These are phyloP conservation scores for Lutjanus erythropterus DNA, from an alignment of 2,113 vertebrate species.

Conservation along the genomic window DNA sequence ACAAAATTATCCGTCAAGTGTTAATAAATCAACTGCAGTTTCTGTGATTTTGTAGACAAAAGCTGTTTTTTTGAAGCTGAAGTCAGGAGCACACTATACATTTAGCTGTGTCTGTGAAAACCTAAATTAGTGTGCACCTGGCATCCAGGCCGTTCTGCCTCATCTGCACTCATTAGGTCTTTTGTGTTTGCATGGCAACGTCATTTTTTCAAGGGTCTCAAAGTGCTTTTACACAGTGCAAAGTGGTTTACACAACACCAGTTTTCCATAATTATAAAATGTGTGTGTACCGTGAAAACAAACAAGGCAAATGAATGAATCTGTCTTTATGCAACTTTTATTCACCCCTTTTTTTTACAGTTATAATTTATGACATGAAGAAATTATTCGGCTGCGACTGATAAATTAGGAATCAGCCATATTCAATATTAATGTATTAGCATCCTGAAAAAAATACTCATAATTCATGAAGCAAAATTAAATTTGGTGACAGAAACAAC, in stretches of 20 bases:
- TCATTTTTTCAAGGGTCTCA: slow-evolving; percentile 7
- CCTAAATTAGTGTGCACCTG: slow-evolving; percentile 44
- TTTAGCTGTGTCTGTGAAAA: background rate
- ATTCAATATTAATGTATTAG: background rate
- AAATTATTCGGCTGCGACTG: background rate
- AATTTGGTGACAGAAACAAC: slow-evolving; percentile 3
- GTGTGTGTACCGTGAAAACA: slow-evolving; percentile 27
- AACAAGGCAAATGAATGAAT: background rate
- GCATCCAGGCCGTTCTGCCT: slow-evolving; percentile 9
- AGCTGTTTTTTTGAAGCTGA: slow-evolving; percentile 7
- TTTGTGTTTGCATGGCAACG: slow-evolving; percentile 16
- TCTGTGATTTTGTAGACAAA: background rate
- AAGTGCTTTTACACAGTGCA: slow-evolving; percentile 1
- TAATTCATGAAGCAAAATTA: background rate
- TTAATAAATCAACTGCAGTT: background rate
- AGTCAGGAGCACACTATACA: background rate
- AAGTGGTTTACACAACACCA: slow-evolving; percentile 14
- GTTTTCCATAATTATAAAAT: slow-evolving; percentile 23
- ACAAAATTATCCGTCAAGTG: background rate
- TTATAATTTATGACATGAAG: background rate
- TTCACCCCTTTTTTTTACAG: slow-evolving; percentile 10
- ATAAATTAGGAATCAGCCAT: background rate
- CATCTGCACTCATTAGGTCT: slow-evolving; percentile 50
- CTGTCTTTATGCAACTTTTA: slow-evolving; percentile 41
- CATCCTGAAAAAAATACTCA: background rate